These are phyloP conservation scores for Caloenas nicobarica DNA, from an alignment of 2,113 vertebrate genomes.

Conservation along the genomic window DNA sequence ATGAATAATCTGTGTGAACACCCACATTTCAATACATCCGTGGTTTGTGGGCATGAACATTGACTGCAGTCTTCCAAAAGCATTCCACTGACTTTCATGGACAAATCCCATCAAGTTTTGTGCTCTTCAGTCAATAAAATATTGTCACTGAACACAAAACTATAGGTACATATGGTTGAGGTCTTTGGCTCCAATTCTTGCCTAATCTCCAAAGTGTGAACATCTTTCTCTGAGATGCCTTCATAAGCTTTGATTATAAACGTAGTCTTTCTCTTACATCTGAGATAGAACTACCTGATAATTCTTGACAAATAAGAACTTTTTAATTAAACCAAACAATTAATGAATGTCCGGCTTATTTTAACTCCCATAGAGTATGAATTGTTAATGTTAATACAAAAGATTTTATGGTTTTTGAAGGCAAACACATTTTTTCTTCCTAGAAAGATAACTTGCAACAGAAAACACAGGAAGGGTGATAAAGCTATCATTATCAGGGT, in stretches of 20 bases:
- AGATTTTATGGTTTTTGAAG: not conserved
- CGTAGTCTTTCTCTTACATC: not conserved
- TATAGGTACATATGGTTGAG: rapidly evolving
- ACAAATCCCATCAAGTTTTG: not conserved
- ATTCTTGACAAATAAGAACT: not conserved
- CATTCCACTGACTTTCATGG: not conserved
- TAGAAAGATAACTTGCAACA: not conserved
- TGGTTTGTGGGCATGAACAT: not conserved
- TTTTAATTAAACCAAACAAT: not conserved
- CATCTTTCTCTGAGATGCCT: not conserved
- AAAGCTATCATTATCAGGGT: not conserved
- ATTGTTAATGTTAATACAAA: not conserved
- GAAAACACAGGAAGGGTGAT: not conserved
- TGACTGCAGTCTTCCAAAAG: not conserved
- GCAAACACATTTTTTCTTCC: not conserved
- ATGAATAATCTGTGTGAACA: not conserved
- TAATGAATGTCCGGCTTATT: not conserved
- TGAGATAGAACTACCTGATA: not conserved
- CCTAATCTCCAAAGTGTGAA: not conserved
- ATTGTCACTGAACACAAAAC: not conserved
- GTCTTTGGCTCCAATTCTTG: not conserved
- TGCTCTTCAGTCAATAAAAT: not conserved
- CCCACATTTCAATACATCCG: not conserved
- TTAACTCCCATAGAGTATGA: not conserved
- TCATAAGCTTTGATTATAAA: not conserved